Conservation (phyloP, 2,797 vertebrate species). For the Onychomys leucogaster region DNA sequence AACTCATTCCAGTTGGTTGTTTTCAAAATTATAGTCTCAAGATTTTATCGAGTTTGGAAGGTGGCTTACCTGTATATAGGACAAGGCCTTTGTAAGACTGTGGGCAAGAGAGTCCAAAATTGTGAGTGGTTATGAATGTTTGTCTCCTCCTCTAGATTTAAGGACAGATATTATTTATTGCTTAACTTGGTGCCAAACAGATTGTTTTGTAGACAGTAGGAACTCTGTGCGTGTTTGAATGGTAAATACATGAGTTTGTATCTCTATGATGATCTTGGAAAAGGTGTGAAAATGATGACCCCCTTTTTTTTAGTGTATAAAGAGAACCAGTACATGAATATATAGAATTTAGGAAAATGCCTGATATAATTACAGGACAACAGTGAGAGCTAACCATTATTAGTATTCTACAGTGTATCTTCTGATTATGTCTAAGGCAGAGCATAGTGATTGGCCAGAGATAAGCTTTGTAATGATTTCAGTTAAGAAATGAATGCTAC, state of each 20-base stretch:
- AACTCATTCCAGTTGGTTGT: not conserved
- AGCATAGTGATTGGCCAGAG: not conserved
- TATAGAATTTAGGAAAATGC: not conserved
- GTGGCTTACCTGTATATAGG: not conserved
- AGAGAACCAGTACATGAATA: not conserved
- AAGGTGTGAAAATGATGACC: not conserved
- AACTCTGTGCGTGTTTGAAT: not conserved
- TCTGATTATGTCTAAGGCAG: not conserved
- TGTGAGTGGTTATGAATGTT: not conserved
- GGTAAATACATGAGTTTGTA: not conserved
- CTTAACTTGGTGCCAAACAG: not conserved
- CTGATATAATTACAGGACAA: not conserved
- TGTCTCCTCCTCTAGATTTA: not conserved
- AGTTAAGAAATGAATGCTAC: not conserved
- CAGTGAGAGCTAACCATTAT: not conserved
- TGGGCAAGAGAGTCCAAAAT: not conserved
- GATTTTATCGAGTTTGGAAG: not conserved
- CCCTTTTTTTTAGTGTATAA: not conserved
- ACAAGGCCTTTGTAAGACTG: not conserved
- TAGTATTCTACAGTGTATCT: not conserved
- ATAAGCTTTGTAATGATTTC: not conserved
- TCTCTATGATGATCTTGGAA: not conserved
- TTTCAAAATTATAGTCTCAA: constrained; percentile 8
- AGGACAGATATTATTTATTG: not conserved
- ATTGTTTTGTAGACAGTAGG: not conserved